phyloP scores from a whole-genome alignment of 1,140 invertebrate species.

The Plutomurus gul region DNA sequence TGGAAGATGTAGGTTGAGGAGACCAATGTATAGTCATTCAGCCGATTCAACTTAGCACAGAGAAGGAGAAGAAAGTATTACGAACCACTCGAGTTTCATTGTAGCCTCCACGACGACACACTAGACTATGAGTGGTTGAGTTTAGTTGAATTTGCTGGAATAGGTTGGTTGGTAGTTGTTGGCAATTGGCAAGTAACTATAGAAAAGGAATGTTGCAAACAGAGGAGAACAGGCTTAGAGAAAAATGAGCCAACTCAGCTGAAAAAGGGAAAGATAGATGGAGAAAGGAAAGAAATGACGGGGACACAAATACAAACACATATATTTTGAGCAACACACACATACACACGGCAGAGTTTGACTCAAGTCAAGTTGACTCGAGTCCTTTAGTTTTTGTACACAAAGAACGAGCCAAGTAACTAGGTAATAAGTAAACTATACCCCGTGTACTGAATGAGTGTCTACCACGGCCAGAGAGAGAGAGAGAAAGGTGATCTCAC shows the following conservation, averaged over 20 bases:
- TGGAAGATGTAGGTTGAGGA: background rate
- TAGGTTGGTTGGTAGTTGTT: too few relatives aligned
- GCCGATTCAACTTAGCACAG: background rate
- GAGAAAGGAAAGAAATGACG: background rate
- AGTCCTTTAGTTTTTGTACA: background rate
- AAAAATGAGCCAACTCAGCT: slow-evolving; percentile 6
- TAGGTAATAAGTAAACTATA: background rate
- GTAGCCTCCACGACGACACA: background rate
- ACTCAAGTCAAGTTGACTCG: background rate
- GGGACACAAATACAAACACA: slow-evolving; percentile 1
- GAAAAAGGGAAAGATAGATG: slow-evolving; percentile 10
- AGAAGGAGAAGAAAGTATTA: background rate
- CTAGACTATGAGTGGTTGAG: too few relatives aligned
- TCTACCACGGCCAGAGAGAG: background rate
- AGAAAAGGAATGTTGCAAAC: background rate
- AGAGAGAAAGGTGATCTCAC: background rate
- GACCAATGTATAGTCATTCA: background rate
- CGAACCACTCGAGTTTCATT: background rate
- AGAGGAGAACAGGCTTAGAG: background rate
- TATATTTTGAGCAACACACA: background rate
- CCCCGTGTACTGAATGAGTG: background rate
- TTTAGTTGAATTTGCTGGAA: background rate
- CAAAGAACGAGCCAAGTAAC: background rate
- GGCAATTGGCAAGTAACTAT: slow-evolving; percentile 1
- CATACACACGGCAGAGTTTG: background rate